A percentile compares a stretch with the other conserved stretches of the same genome.
Evolutionary conservation across 2,797 vertebrate genomes (phyloP).

Genomic region (Fundulus diaphanus): DNA sequence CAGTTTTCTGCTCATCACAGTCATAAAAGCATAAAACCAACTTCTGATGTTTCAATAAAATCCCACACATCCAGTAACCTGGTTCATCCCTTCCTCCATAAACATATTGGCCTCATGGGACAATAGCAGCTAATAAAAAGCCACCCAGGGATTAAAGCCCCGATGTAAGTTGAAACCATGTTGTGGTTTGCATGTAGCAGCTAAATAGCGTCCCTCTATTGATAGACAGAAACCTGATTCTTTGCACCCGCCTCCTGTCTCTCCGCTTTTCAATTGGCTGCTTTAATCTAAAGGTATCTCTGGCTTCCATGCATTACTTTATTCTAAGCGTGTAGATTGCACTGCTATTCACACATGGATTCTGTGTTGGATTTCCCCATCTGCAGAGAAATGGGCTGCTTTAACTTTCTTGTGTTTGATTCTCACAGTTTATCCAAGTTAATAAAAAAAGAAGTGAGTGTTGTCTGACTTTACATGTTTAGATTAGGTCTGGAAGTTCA

Average conservation of each 20-base stretch:
- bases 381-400: slow-evolving; percentile 21
- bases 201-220: slow-evolving; percentile 59
- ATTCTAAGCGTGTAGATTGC: slow-evolving; percentile 58
- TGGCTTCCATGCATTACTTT: slow-evolving; percentile 59
- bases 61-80: slow-evolving; percentile 4
- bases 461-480: slow-evolving; percentile 1
- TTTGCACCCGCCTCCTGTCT: slow-evolving; percentile 41
- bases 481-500: neutral
- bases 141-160: slow-evolving; percentile 51
- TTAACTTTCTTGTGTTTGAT: slow-evolving; percentile 2
- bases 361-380: slow-evolving; percentile 49
- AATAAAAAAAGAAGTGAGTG: neutral
- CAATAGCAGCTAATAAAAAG: slow-evolving; percentile 54
- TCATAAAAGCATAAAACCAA: too few relatives aligned
- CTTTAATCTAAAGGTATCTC: slow-evolving; percentile 55
- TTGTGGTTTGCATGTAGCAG: slow-evolving; percentile 58
- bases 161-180: slow-evolving; percentile 68
- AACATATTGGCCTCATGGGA: slow-evolving; percentile 25
- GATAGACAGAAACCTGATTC: slow-evolving; percentile 69
- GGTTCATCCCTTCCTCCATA: slow-evolving; percentile 39
- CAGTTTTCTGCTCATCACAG: neutral
- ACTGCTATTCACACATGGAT: slow-evolving; percentile 64
- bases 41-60: neutral
- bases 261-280: slow-evolving; percentile 51
- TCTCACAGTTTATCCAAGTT: slow-evolving; percentile 3